Base-by-base conservation (phyloP, 2,888 invertebrate genomes). In the Tholera decimalis region DNA sequence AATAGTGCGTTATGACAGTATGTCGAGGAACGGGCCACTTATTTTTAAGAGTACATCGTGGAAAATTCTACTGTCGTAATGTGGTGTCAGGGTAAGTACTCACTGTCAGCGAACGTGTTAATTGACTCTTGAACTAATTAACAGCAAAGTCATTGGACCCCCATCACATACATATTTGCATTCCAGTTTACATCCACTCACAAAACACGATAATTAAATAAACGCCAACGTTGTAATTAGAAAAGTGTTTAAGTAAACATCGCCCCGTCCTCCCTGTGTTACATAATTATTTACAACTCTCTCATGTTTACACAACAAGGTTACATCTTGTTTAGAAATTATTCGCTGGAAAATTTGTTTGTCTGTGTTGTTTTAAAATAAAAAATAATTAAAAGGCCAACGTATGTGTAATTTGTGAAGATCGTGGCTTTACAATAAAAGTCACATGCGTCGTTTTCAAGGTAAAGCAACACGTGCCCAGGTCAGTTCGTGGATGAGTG, bases 181-280 rank as follows among this genome's bases (percentile, higher is more conserved):
- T 22, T 3, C 26, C 1, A 30, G 35, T 66, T 47, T 24, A 43
- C 6, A 28, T 11, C 20, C 8, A 20, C 53, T 35, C 30, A 13
- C 18, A 35, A 41, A 51, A 28, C 4, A 22, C 3, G 15, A 37
- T 37, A 33, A 57, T 68, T 62, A 59, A 55, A 58, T 56, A 35
- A 63, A 47, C 11, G 7, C 26, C 18, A 0, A 1, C 15, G 18
- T 55, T 26, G 35, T 64, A 70, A 70, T 75, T 70, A 70, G 3
- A 39, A 44, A 53, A 53, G 39, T 49, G 44, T 28, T 56, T 37
- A 41, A 57, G 59, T 46, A 59, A 70, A 75, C 47, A 56, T 20
- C 6, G 51, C 9, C 57, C 26, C 26, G 51, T 20, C 20, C 63
- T n/a, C 33, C 37, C 46, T 47, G 5, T 46, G 43, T 50, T 28